These are phyloP conservation scores for Tricholaema leucomelas DNA, from an alignment of 2,113 vertebrate genomes.

Conservation along the genomic window DNA sequence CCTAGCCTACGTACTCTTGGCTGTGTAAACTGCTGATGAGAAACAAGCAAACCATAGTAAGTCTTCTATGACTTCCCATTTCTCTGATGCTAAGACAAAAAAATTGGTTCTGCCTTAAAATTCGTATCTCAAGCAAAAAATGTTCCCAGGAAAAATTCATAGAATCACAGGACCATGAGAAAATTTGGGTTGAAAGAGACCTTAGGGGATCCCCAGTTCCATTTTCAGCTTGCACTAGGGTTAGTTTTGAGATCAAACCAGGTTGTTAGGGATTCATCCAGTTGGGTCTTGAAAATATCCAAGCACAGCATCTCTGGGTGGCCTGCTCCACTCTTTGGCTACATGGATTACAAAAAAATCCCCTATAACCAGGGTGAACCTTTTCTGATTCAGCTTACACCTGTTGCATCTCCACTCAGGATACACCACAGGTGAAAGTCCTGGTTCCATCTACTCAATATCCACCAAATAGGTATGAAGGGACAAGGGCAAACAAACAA, in stretches of 20 bases:
- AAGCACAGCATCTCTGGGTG: background rate
- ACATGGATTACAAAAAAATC: background rate
- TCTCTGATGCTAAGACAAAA: background rate
- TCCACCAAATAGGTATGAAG: fast-evolving
- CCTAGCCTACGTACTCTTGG: background rate
- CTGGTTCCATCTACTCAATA: background rate
- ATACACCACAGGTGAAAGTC: fast-evolving
- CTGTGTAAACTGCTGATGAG: background rate
- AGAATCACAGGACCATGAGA: background rate
- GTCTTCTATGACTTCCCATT: background rate
- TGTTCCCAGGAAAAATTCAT: background rate
- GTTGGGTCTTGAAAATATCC: background rate
- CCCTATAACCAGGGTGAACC: background rate
- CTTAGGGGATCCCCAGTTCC: background rate
- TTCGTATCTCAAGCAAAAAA: background rate
- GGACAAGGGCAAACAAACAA: background rate
- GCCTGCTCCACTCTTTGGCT: background rate
- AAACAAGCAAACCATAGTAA: background rate
- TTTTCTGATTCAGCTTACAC: background rate
- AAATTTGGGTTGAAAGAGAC: background rate
- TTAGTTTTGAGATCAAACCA: background rate
- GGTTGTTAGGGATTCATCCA: background rate
- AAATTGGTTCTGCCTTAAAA: background rate
- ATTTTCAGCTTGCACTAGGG: background rate
- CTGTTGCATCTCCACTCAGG: background rate